phyloP scores from a whole-genome alignment of 1,140 invertebrate genomes.

The Branchinecta lynchi region DNA sequence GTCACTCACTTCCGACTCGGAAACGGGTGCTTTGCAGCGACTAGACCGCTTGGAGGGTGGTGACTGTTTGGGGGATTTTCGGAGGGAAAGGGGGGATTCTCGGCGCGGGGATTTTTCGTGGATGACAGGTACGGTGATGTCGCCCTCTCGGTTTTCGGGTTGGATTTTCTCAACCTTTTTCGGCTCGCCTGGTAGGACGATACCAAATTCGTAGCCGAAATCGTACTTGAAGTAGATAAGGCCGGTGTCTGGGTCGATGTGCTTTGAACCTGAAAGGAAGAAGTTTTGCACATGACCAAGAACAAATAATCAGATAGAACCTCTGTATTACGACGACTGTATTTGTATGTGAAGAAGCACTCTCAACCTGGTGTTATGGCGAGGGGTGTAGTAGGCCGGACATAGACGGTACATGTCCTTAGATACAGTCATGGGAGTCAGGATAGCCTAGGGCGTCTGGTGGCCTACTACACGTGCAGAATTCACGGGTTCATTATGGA shows the following conservation, averaged over 20 bases:
- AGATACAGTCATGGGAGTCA: no score
- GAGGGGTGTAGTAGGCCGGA: no score
- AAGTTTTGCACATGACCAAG: no score
- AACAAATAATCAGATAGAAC: no score
- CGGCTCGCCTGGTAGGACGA: constrained; percentile 49
- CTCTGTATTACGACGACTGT: no score
- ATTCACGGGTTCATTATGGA: no score
- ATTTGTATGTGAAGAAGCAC: no score
- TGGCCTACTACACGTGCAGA: no score
- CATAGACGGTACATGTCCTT: no score
- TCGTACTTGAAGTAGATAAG: constrained; percentile 68
- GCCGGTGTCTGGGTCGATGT: constrained; percentile 55
- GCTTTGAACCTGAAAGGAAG: constrained; percentile 46
- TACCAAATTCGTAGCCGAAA: constrained; percentile 63
- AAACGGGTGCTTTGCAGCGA: not conserved
- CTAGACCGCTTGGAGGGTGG: constrained; percentile 2
- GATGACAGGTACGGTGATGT: constrained; percentile 44
- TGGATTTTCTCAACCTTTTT: constrained; percentile 29
- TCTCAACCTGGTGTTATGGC: no score
- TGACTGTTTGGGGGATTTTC: constrained; percentile 4
- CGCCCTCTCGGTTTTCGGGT: constrained; percentile 32
- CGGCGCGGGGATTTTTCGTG: constrained; percentile 38
- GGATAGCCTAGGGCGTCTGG: no score
- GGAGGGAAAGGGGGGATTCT: not conserved
- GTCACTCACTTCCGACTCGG: constrained; percentile 20